Evolutionary conservation across 2,888 invertebrate genomes (phyloP).

Genomic region (Ganaspis brasiliensis): DNA sequence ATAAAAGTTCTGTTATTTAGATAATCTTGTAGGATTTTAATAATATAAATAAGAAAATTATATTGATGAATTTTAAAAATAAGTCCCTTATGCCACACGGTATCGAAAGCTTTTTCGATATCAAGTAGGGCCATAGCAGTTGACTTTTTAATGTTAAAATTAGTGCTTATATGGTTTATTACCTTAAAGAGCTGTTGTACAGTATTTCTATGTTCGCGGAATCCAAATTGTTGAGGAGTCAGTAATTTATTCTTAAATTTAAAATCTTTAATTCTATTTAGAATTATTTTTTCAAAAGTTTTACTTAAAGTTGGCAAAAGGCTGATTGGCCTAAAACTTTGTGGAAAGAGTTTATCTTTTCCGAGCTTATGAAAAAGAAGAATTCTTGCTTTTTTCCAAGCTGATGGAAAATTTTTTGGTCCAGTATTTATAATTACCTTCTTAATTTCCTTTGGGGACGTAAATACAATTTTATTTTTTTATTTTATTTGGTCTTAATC

Average conservation of each 20-base stretch:
- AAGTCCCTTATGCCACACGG: background rate
- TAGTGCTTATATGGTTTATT: background rate
- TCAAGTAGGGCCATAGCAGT: background rate
- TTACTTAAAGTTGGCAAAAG: constrained; percentile 28
- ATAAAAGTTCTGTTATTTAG: background rate
- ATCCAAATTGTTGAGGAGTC: constrained; percentile 41
- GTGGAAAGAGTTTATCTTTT: background rate
- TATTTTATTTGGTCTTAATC: no score
- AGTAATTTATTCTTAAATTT: background rate
- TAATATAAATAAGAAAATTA: background rate
- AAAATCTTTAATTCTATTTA: constrained; percentile 23
- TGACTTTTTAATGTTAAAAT: background rate
- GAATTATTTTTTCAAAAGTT: constrained; percentile 38
- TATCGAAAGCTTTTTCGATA: background rate
- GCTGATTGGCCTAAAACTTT: constrained; percentile 41
- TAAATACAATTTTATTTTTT: background rate
- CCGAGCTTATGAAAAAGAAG: constrained; percentile 32
- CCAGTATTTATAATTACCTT: no score
- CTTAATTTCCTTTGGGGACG: no score
- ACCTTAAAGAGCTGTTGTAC: constrained; percentile 36
- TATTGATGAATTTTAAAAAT: background rate
- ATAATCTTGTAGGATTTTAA: background rate
- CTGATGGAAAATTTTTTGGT: background rate
- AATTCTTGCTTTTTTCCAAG: constrained; percentile 32
- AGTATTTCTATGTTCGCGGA: constrained; percentile 9